Evolutionary conservation across 2,888 invertebrate genomes (phyloP), one percentile per base, ranked within the genome.

Genomic region (Ceramica pisi): DNA sequence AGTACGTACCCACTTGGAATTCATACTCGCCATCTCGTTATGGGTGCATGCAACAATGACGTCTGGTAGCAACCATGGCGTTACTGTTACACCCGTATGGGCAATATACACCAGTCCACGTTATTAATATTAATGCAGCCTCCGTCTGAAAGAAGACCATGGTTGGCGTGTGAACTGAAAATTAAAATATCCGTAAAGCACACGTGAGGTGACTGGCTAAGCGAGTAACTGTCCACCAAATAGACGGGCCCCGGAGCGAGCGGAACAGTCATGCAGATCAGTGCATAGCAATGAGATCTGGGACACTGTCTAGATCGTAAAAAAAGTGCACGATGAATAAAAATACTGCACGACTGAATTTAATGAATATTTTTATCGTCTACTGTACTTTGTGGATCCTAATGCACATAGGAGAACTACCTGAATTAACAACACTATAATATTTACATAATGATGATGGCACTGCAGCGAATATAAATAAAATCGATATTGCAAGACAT

Each of bases 111-210:
- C 83, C 69, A 70, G 69, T 69, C 57, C 69, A 80, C 86, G 88
- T 81, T 88, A 92, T 95, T 88, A 93, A 95, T 95, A 94, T 94
- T 94, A 91, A 94, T 93, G 91, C 76, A 73, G 35, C 19, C 56
- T 14, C 77, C 66, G 79, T 91, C 92, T 92, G 91, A 94, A 94
- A 92, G 91, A 94, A 92, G 91, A 89, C 84, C 89, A 88, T 85
- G 82, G 78, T 78, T 87, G 86, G 89, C 94, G 94, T 95, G 95
- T 93, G 95, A 95, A 95, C 94, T 95, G 94, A 92, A 94, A 94
- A 94, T 94, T 94, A 92, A 94, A 95, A 94, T 93, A 91, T 90
- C 92, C 93, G 94, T 93, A 93, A 90, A 91, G 89, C 83, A 86
- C 84, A 86, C 95, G 95, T 94, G 94, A 89, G 76, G 31, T 2